Base-by-base conservation (phyloP, 2,888 invertebrate species). In the Myopa testacea region DNA sequence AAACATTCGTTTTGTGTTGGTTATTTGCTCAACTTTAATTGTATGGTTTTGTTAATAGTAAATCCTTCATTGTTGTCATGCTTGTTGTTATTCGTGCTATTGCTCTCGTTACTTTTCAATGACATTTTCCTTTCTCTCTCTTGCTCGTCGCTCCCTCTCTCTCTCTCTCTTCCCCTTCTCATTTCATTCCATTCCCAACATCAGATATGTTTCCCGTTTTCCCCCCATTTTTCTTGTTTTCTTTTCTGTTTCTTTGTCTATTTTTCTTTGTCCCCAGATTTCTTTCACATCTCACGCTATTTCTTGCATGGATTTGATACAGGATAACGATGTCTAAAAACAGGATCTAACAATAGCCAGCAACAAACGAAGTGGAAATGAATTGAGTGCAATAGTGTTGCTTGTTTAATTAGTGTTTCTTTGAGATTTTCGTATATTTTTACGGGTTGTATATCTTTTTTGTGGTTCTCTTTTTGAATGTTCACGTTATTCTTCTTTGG, bases 371-470 rank as follows among this genome's bases (percentile, higher is more conserved):
- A 52, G 74, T 37, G 74, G 38, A 75, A 75, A 52, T 16, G 45
- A 45, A 65, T 62, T 74, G 65, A 50, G 52, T 52, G 74, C 67
- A 75, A 73, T 16, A 73, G 73, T 63, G 73, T 73, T 73, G 73
- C 50, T 62, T 73, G 50, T 73, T 63, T 73, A 73, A 73, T 73
- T 73, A 73, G 73, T 73, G 45, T 73, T 73, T 62, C 63, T 67
- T 75, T 67, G 52, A 55, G 65, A 50, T 50, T 73, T 73, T 65
- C 50, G 50, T n/a, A 52, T 6, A 67, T 75, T 52, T 67, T 67
- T 67, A 38, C 37, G n/a, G 37, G 26, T 65, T 74, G 40, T 63
- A n/a, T 26, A 45, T 74, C 37, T 4, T 67, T 38, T 37, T 67
- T 55, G 2, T 60, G n/a, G n/a, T 26, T 19, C n/a, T 19, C 40